Evolutionary conservation across 1,140 invertebrate species (phyloP), one percentile per base, ranked within the genome.

Genomic region (Cydia strobilella): DNA sequence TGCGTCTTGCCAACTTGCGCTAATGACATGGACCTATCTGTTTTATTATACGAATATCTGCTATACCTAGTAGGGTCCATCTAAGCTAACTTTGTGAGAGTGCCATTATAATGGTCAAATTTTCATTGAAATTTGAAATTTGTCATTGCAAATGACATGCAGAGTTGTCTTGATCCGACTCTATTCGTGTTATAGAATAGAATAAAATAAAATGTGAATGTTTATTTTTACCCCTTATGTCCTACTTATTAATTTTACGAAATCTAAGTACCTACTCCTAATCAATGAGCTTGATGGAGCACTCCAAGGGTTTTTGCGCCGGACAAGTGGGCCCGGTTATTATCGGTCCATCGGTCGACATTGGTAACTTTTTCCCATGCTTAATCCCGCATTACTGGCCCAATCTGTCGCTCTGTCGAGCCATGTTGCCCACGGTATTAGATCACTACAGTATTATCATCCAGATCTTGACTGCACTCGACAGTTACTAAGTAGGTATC

Each of bases 341-440:
- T 66, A 66, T 66, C 63, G 15, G 27, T 66, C 27, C 63, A 66
- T 66, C 63, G 27, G 3, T 35, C 25, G 27, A n/a, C 63, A n/a
- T n/a, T 6, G 25, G 13, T 12, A 66, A 66, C 63, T 66, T 66
- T 66, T 66, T 66, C 63, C 63, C n/a, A 66, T 66, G 39, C 63
- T 66, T 66, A 66, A 66, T 66, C 63, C 27, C n/a, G 23, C 63
- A 31, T 66, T 66, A 66, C 27, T 66, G 63, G 63, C 13, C 63
- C 63, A 66, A 66, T 66, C 63, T 66, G 63, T 66, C 63, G 63
- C 63, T 27, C 63, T 31, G 63, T 66, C 63, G 63, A 31, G 25
- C 25, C 63, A 66, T 31, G 63, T n/a, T 66, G 3, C 25, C 3
- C 25, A n/a, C n/a, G n/a, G 25, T 25, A 66, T 66, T 66, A 66